Evolutionary conservation across 2,113 vertebrate species (phyloP).

Genomic region (Sturnira hondurensis): DNA sequence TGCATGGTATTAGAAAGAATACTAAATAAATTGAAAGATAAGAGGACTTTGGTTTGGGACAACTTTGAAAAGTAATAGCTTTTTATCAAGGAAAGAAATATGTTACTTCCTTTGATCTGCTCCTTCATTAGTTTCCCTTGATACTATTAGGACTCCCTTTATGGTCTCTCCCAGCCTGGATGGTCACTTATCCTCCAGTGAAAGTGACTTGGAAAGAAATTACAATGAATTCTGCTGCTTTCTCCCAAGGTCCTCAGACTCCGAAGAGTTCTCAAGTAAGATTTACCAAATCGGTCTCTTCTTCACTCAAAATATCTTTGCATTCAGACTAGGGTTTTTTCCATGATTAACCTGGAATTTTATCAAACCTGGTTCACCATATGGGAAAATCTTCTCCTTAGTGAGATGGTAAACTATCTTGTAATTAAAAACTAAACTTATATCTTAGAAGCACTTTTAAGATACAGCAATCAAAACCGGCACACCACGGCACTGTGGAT

Average conservation of each 20-base stretch:
- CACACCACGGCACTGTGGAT: background rate
- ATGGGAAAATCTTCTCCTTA: background rate
- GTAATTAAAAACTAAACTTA: background rate
- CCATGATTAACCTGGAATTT: background rate
- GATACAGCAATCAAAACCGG: background rate
- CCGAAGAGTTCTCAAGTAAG: background rate
- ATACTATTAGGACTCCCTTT: background rate
- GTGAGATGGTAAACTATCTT: background rate
- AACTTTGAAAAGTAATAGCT: constrained; percentile 31
- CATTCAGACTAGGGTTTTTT: background rate
- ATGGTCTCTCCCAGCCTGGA: background rate
- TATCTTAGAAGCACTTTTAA: background rate
- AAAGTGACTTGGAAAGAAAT: background rate
- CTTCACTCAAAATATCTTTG: constrained; percentile 16
- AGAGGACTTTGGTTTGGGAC: constrained; percentile 31
- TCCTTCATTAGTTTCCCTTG: background rate
- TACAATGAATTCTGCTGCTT: background rate
- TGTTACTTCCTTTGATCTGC: background rate
- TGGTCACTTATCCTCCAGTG: background rate
- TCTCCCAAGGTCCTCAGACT: background rate
- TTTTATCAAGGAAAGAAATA: constrained; percentile 25
- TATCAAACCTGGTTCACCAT: background rate
- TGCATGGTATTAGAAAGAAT: constrained; percentile 55
- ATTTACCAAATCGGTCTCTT: background rate
- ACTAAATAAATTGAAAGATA: constrained; percentile 39